Percentiles rank a stretch among this genome's conserved stretches.
phyloP scores from a whole-genome alignment of 2,113 vertebrate genomes.

The Crotalus helleri region DNA sequence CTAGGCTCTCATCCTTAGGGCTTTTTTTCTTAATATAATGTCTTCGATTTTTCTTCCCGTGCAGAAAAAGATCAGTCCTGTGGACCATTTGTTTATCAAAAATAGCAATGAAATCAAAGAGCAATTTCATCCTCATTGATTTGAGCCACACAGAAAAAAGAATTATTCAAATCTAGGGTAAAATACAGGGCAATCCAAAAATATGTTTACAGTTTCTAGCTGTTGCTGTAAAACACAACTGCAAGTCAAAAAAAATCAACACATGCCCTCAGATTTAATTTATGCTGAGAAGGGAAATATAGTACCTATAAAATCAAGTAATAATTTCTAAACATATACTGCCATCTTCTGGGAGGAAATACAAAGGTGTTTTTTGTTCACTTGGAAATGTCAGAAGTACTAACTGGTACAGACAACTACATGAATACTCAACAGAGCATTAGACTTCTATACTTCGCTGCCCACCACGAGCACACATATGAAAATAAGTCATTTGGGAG shows the following conservation, averaged over 20 bases:
- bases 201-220: conserved; percentile 24
- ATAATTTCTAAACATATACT: conserved; percentile 42
- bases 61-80: conserved; percentile 3
- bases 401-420: background rate
- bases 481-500: background rate
- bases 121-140: conserved; percentile 44
- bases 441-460: background rate
- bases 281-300: rapidly evolving
- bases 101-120: conserved; percentile 29
- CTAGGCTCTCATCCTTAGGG: background rate
- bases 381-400: background rate
- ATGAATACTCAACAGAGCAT: background rate
- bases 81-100: conserved; percentile 8
- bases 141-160: background rate
- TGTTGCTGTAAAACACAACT: conserved; percentile 13
- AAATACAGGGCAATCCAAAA: conserved; percentile 26
- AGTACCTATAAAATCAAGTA: background rate
- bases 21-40: background rate
- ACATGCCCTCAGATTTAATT: conserved; percentile 1
- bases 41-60: background rate
- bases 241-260: conserved; percentile 12
- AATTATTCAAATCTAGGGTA: conserved; percentile 27
- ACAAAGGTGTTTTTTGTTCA: background rate
- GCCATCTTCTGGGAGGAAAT: conserved; percentile 68
- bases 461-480: background rate